Conservation (phyloP, 1,140 invertebrate species). For the Halyomorpha halys region DNA sequence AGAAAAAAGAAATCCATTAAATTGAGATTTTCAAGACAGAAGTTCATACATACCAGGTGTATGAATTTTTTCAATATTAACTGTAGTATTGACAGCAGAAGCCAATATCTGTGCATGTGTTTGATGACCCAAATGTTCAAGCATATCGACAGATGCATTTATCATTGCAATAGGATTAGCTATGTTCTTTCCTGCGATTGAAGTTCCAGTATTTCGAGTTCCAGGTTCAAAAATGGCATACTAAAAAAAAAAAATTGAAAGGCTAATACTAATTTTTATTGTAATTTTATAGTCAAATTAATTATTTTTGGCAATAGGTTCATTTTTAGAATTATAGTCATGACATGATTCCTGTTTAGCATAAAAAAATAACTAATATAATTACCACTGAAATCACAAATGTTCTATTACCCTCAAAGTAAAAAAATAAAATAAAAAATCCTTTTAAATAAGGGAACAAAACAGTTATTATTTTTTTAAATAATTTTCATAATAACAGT, state of each 20-base stretch:
- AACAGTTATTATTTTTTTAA: too few relatives aligned
- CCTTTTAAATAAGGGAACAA: too few relatives aligned
- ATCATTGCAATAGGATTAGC: slow-evolving; percentile 97
- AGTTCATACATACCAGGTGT: slow-evolving; percentile 46
- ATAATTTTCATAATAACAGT: too few relatives aligned
- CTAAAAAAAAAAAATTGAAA: too few relatives aligned
- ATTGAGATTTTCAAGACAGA: background rate
- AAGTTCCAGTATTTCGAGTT: slow-evolving; percentile 85
- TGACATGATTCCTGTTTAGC: too few relatives aligned
- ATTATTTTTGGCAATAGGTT: background rate
- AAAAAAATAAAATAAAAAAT: too few relatives aligned
- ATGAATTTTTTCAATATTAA: slow-evolving; percentile 69
- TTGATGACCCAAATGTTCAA: slow-evolving; percentile 78
- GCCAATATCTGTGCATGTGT: slow-evolving; percentile 68
- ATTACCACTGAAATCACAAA: too few relatives aligned
- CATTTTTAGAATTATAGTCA: too few relatives aligned
- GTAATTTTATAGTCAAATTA: background rate
- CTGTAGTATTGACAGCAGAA: slow-evolving; percentile 65
- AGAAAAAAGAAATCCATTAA: background rate
- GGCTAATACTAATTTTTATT: too few relatives aligned
- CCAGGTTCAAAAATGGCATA: slow-evolving; percentile 93
- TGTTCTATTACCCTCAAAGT: too few relatives aligned
- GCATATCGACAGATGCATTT: slow-evolving; percentile 82
- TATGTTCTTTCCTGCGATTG: slow-evolving; percentile 88
- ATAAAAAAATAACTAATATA: too few relatives aligned